Base-by-base conservation (phyloP, 2,797 vertebrate species). In the Anniella stebbinsi region DNA sequence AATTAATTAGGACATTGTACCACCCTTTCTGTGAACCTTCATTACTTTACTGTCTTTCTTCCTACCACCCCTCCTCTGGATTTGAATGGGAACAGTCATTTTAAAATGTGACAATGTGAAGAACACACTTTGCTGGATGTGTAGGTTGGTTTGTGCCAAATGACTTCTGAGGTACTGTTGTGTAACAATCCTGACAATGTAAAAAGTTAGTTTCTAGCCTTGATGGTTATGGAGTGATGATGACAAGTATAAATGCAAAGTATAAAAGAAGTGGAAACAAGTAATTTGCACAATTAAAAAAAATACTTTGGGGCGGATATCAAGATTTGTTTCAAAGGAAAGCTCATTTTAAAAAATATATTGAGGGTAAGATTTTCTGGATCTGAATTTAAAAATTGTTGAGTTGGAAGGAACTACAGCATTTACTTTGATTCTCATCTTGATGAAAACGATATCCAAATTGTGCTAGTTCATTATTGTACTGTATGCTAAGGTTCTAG, bases 71-170 rank as follows among this genome's bases (percentile, higher is more conserved):
- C 12, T 2, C 15, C 17, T 36, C n/a, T 36, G 41, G 63, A 28
- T 83, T 66, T 0, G 0, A n/a, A 81, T 80, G 73, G 45, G 38
- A 89, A 54, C 21, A 1, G 0, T n/a, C 82, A 80, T 45, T 91
- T 88, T 92, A 28, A 70, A 91, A 84, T 41, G 3, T 87, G 15
- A 45, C 48, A 81, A 60, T 60, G n/a, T 38, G 18, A 81, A 60
- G 21, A 54, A 81, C 51, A 60, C 33, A 81, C n/a, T 45, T 41
- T 41, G 2, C 18, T 60, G 80, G 8, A 33, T 60, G 23, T 76
- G 75, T 45, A 45, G 18, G 51, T 30, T 81, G n/a, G 3, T 60
- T 60, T 60, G 18, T 2, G 54, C 17, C 30, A 60, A 81, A 81
- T 60, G 33, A 60, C 28, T 81, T 60, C 21, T 60, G 10, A 76